phyloP scores from a whole-genome alignment of 1,140 invertebrate species.

The Drosophila cardini region DNA sequence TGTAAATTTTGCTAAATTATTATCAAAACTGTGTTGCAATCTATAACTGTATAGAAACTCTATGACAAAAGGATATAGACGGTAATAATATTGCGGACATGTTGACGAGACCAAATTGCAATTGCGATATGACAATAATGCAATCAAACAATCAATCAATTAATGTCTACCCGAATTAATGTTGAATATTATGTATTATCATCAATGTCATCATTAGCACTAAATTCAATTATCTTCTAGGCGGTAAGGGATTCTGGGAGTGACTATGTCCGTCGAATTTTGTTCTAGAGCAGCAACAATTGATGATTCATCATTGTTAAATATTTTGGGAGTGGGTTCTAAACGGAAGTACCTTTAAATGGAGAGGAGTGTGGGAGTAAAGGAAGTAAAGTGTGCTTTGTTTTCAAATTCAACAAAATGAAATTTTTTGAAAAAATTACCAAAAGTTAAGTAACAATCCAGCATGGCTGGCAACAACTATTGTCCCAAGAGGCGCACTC shows the following conservation, averaged over 20 bases:
- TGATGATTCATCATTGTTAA: conserved; percentile 76
- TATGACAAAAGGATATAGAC: conserved; percentile 37
- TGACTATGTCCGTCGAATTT: conserved; percentile 1
- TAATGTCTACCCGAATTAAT: conserved; percentile 80
- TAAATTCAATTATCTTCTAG: conserved; percentile 74
- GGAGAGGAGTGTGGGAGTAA: background rate
- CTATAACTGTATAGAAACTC: conserved; percentile 33
- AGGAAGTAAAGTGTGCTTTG: background rate
- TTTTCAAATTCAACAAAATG: conserved; percentile 8
- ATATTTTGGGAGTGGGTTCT: background rate
- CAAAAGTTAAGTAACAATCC: conserved; percentile 7
- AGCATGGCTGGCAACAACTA: conserved; percentile 7
- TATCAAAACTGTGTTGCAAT: conserved; percentile 54
- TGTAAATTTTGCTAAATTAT: conserved; percentile 79
- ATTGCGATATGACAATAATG: conserved; percentile 80
- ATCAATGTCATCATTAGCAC: conserved; percentile 81
- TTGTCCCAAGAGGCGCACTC: background rate
- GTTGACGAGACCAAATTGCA: conserved; percentile 56
- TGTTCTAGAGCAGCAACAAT: conserved; percentile 3
- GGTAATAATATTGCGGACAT: conserved; percentile 7
- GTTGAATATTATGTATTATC: conserved; percentile 75
- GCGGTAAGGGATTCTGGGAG: background rate
- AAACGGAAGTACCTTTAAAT: background rate
- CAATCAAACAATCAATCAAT: conserved; percentile 83
- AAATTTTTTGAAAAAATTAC: conserved; percentile 7